Evolutionary conservation across 2,888 invertebrate genomes (phyloP), one percentile per base, ranked within the genome.

Genomic region (Cephus pulcher): DNA sequence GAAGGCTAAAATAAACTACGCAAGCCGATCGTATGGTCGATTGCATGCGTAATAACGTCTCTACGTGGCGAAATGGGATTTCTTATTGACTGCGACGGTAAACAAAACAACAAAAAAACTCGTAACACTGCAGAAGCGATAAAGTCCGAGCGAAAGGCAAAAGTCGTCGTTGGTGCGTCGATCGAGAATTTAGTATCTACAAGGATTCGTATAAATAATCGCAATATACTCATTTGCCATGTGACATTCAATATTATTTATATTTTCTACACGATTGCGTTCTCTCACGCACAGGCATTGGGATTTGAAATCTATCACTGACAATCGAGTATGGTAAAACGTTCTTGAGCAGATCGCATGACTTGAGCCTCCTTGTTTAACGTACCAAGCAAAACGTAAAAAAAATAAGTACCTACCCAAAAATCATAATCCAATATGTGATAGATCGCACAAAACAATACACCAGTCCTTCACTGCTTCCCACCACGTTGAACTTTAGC

Each of bases 341-440:
- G 9, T 12, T 71, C 71, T 6, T 23, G 33, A 71, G 32, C 23
- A 23, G 30, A 33, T 34, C 71, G 71, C 12, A 34, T 71, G 71
- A 71, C 71, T 71, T 71, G 6, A 32, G 23, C 71, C 32, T 71
- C 71, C 71, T 34, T 33, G 71, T 71, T 32, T 23, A 71, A 4
- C 71, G 71, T 71, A 12, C 12, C 34, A 71, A 71, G 56, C 56
- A 56, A 56, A 23, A 56, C 56, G 56, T 71, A 32, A 71, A 71
- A 23, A 70, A 70, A 30, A 71, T 32, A 71, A 71, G n/a, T 84
- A 86, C 86, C 78, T 86, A 86, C 86, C 86, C 86, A 76, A 82
- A 73, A 78, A 84, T 85, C 86, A 86, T 86, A 85, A 86, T 86
- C 86, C 86, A 84, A 83, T 71, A 56, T 56, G 56, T 56, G 23